phyloP scores from a whole-genome alignment of 92 coral and sea anemone genomes.

The Nematostella vectensis region DNA sequence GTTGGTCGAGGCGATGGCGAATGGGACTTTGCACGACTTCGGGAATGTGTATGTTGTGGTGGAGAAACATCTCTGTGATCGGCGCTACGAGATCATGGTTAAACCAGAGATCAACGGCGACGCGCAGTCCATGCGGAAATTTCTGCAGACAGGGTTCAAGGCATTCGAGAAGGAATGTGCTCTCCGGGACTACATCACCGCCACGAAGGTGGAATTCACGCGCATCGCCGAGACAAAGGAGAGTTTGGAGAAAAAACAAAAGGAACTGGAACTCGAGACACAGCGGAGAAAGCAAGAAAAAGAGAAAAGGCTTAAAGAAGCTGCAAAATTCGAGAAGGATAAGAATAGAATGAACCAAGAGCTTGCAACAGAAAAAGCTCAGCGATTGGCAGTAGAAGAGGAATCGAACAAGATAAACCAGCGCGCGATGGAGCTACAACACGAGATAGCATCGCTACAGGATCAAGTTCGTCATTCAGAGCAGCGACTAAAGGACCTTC shows the following conservation, averaged over 20 bases:
- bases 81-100: conserved; percentile 16
- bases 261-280: conserved; percentile 11
- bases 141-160: conserved; percentile 5
- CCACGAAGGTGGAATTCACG: conserved; percentile 10
- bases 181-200: conserved; percentile 15
- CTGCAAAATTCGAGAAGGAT: conserved; percentile 10
- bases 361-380: conserved; percentile 3
- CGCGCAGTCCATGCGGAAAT: conserved; percentile 5
- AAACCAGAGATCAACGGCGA: conserved; percentile 12
- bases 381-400: conserved; percentile 2
- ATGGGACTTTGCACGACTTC: conserved; percentile 24
- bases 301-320: conserved; percentile 1
- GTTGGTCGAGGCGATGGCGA: conserved; percentile 16
- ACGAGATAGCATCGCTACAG: conserved; percentile 2
- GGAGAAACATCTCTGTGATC: conserved; percentile 30
- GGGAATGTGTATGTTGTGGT: conserved; percentile 33
- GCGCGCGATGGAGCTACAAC: not conserved
- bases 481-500: conserved; percentile 1
- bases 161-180: conserved; percentile 27
- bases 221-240: conserved; percentile 12
- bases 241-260: conserved; percentile 18
- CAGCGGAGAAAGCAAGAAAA: conserved; percentile 8
- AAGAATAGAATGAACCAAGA: conserved; percentile 9
- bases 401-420: not conserved
- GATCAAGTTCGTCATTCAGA: not conserved